Percentiles rank a stretch among this genome's conserved stretches.
These are phyloP conservation scores for Epizoanthus rinbou DNA, from an alignment of 92 coral and sea anemone genomes.

Conservation along the genomic window DNA sequence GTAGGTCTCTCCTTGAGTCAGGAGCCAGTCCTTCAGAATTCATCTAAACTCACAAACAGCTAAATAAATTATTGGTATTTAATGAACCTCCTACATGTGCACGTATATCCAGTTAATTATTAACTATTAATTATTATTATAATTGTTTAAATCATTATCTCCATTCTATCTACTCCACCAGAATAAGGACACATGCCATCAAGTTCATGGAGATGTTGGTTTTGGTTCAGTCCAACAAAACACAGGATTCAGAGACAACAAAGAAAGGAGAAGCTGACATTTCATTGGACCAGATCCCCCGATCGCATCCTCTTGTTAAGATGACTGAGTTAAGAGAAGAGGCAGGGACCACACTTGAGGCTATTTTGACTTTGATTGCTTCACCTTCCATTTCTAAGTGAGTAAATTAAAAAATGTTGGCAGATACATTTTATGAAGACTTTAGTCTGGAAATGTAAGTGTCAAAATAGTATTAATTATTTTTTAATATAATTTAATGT, in stretches of 20 bases:
- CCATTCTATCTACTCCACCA: conserved; percentile 36
- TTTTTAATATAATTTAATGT: too few relatives aligned
- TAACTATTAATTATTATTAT: too few relatives aligned
- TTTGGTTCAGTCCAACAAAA: conserved; percentile 90
- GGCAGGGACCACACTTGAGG: conserved; percentile 93
- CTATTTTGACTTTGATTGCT: conserved; percentile 90
- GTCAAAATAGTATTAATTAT: too few relatives aligned
- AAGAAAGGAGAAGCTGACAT: conserved; percentile 85
- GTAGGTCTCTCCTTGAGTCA: too few relatives aligned
- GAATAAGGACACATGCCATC: conserved; percentile 96
- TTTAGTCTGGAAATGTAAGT: too few relatives aligned
- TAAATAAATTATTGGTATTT: too few relatives aligned
- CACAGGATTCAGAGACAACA: conserved; percentile 82
- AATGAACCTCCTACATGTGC: too few relatives aligned
- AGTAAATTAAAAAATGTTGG: not conserved
- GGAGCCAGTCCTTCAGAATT: too few relatives aligned
- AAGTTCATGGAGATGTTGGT: conserved; percentile 99
- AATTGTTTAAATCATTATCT: not conserved
- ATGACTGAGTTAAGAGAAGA: conserved; percentile 97
- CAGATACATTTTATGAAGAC: too few relatives aligned
- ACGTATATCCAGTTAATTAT: too few relatives aligned
- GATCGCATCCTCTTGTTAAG: conserved; percentile 88
- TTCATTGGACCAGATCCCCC: conserved; percentile 81
- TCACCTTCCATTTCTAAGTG: conserved; percentile 98
- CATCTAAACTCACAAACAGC: too few relatives aligned